Base-by-base conservation (phyloP, 2,113 vertebrate genomes). In the Columbina picui region DNA sequence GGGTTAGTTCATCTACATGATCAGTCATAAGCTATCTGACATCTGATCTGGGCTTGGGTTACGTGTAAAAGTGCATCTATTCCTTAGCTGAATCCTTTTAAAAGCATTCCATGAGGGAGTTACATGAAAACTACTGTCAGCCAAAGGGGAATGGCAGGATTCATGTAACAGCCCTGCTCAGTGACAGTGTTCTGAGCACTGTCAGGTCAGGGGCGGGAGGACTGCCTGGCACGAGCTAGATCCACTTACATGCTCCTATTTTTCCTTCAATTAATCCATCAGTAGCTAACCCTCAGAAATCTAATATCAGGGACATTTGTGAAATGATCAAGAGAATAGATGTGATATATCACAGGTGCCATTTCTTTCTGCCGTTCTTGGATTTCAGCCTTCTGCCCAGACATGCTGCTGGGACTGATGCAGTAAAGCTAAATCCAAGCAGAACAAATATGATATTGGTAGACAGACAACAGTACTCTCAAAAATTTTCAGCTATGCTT, bases 81-180 rank as follows among this genome's bases (percentile, higher is more conserved):
- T 79, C 65, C 59, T 85, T 52, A 86, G 82, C 52, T 87, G 90
- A 96, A 95, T 90, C 86, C 74, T 49, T 63, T 91, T 94, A 93
- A 93, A 96, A 95, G 84, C 91, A 80, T 93, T 93, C 89, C 89
- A 63, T 36, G 45, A 30, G 55, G 0, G 0, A 94, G 38, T 43
- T 84, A 70, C 19, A 36, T 3, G 20, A 63, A 70, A 64, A 77
- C 43, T 53, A 12, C 91, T 91, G 43, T 89, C 87, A 92, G 88
- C 86, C 87, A 90, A 78, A 94, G n/a, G 22, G 74, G 55, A 92
- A 29, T 2, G 6, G 32, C 71, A 75, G 63, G 78, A 91, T 84
- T 89, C 7, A 10, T 39, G 34, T 87, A 77, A 57, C 11, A 55
- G 82, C 47, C 29, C 14, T 84, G 63, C 56, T 83, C 0, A 0